Conservation (phyloP, 2,113 vertebrate genomes). For the Chelonoidis abingdonii region DNA sequence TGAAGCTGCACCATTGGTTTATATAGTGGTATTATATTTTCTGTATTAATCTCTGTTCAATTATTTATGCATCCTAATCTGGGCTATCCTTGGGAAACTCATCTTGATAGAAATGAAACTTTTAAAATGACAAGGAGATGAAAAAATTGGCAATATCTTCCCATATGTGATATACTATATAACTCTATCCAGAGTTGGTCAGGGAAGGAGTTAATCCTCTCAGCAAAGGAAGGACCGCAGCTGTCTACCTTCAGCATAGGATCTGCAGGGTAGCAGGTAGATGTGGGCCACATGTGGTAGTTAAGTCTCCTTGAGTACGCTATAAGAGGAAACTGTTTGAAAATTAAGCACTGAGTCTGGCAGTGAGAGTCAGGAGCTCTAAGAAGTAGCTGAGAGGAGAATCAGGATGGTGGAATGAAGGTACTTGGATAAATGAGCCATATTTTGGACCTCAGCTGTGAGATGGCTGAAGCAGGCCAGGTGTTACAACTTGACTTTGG, state of each 20-base stretch:
- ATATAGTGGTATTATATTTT: background rate
- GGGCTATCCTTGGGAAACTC: background rate
- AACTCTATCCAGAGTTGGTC: background rate
- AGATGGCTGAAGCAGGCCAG: background rate
- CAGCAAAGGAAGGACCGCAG: background rate
- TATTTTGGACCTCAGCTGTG: background rate
- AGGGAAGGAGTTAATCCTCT: background rate
- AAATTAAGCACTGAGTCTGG: background rate
- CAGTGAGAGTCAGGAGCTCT: background rate
- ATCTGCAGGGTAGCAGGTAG: background rate
- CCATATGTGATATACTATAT: background rate
- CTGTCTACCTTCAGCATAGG: background rate
- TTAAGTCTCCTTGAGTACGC: fast-evolving
- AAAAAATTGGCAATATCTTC: background rate
- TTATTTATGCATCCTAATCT: background rate
- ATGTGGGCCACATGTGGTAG: background rate
- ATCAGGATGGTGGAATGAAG: background rate
- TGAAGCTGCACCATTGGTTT: background rate
- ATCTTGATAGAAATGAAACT: background rate
- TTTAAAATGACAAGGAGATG: background rate
- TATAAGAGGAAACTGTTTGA: background rate
- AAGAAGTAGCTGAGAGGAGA: background rate
- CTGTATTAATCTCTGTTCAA: background rate
- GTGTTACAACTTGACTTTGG: background rate
- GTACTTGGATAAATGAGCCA: background rate